Evolutionary conservation across 1,140 invertebrate genomes (phyloP), one percentile per base, ranked within the genome.

Genomic region (Caenorhabditis briggsae): DNA sequence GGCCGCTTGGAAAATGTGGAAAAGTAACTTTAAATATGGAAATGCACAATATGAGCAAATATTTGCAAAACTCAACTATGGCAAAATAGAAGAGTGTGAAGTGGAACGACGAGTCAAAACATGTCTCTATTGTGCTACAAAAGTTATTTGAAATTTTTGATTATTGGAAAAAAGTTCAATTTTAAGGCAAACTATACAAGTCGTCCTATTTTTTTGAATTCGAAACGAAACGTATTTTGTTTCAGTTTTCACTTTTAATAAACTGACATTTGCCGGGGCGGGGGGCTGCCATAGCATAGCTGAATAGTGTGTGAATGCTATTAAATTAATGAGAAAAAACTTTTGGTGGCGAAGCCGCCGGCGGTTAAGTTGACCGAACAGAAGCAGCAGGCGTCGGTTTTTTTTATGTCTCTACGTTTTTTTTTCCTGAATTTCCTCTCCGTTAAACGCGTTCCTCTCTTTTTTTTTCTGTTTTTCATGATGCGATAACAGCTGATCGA

Each of bases 281-380:
- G 16, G 14, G 11, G 8, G 41, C 12, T n/a, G 18, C 6, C 16
- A n/a, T 46, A 8, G 46, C 12, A 78, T 78, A 50, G 20, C 14
- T 78, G 46, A 78, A 50, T 20, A 78, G 46, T 78, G 70, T 78
- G 70, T 78, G 70, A 78, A 78, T 18, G 70, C 70, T 78, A 78
- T 78, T 78, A 78, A 78, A 78, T 78, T 78, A 78, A 78, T 78
- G 70, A 78, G 70, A 78, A 78, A 53, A 78, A 50, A 78, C 46
- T 78, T 78, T 46, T 78, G 70, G n/a, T 12, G 70, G 46, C 11
- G 46, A 33, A 64, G 33, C 9, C 33, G 46, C 2, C 53, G 50
- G 20, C 46, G 50, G 50, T 46, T 18, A 20, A 23, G 46, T 78
- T 78, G 70, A 50, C 70, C 43, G 46, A 78, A 70, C 43, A 25